Percentiles rank a stretch among this genome's conserved stretches.
Conservation (phyloP, 2,797 vertebrate genomes). For the Pangasius djambal region DNA sequence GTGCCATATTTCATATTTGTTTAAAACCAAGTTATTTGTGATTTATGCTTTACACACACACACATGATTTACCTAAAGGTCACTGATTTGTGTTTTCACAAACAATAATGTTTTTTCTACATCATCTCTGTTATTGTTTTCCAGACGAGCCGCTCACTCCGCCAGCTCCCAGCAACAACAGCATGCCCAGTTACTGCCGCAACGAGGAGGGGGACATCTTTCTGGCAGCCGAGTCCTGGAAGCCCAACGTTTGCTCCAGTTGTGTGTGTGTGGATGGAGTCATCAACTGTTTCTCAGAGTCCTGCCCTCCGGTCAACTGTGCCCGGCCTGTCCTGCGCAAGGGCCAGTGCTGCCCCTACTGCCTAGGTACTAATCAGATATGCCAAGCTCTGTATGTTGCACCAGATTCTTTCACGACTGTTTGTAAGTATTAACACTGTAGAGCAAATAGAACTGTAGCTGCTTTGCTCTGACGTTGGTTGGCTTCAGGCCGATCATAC, state of each 20-base stretch:
- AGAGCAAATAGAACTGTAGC: constrained; percentile 6
- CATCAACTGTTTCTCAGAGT: constrained; percentile 87
- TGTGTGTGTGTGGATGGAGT: constrained; percentile 84
- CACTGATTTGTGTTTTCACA: constrained; percentile 23
- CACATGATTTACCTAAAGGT: constrained; percentile 20
- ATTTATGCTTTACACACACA: constrained; percentile 22
- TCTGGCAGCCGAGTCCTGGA: constrained; percentile 89
- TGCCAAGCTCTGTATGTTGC: background rate
- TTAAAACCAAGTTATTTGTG: background rate
- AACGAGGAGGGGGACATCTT: constrained; percentile 87
- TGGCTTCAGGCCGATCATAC: background rate
- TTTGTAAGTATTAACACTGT: background rate
- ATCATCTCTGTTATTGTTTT: background rate
- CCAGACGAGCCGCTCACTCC: constrained; percentile 67
- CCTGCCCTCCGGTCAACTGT: constrained; percentile 84
- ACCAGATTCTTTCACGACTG: background rate
- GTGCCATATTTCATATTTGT: constrained; percentile 23
- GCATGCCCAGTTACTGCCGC: constrained; percentile 82
- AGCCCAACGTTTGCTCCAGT: constrained; percentile 88
- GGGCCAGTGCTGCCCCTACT: constrained; percentile 90
- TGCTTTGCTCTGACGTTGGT: background rate
- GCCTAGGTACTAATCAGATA: constrained; percentile 78
- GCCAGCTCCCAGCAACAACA: constrained; percentile 76
- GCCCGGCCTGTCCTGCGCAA: constrained; percentile 85
- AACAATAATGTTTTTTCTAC: background rate